Percentiles rank a stretch among this genome's conserved stretches.
These are phyloP conservation scores for Temnothorax longispinosus DNA, from an alignment of 1,140 invertebrate species.

Conservation along the genomic window DNA sequence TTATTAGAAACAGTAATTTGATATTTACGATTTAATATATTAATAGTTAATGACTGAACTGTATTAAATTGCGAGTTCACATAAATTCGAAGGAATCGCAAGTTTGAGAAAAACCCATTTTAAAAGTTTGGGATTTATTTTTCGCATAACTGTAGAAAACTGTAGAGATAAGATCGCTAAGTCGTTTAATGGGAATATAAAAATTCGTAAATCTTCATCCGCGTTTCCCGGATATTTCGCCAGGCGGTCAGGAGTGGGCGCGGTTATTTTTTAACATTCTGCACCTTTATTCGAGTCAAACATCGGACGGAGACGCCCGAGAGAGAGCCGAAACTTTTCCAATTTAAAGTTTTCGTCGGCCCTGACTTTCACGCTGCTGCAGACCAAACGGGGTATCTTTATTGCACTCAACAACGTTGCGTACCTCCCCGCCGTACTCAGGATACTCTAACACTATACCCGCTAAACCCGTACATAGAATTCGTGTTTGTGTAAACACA, in stretches of 20 bases:
- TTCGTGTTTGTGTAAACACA: conserved; percentile 62
- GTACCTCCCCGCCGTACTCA: conserved; percentile 44
- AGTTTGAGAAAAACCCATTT: background rate
- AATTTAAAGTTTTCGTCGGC: conserved; percentile 77
- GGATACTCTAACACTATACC: conserved; percentile 52
- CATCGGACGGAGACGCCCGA: conserved; percentile 70
- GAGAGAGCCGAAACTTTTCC: conserved; percentile 75
- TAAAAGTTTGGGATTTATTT: background rate
- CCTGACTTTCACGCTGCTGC: conserved; percentile 74
- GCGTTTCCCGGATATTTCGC: conserved; percentile 36
- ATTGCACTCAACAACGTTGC: conserved; percentile 79
- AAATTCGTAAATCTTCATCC: conserved; percentile 39
- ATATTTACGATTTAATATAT: background rate
- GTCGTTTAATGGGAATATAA: background rate
- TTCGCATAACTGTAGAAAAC: background rate
- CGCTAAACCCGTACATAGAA: conserved; percentile 57
- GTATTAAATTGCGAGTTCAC: background rate
- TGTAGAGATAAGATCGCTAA: background rate
- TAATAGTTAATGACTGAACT: background rate
- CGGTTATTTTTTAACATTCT: conserved; percentile 68
- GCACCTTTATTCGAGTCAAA: conserved; percentile 65
- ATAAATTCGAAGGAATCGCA: background rate
- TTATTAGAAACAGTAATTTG: background rate
- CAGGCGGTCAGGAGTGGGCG: conserved; percentile 37
- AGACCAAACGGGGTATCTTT: conserved; percentile 77